Evolutionary conservation across 2,113 vertebrate species (phyloP).

Genomic region (Aptenodytes patagonicus): DNA sequence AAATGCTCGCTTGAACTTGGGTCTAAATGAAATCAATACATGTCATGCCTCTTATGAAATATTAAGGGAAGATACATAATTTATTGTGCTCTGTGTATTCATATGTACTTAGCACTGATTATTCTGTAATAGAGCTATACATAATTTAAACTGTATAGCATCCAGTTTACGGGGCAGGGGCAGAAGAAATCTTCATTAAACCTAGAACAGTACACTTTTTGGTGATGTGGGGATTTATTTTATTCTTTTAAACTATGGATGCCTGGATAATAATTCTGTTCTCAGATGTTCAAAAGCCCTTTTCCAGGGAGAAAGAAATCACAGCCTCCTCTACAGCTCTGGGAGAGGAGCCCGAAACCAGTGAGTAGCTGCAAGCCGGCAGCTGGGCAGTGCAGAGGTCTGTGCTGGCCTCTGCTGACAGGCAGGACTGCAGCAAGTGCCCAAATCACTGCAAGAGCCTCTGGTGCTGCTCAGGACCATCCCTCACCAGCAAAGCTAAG

Average conservation of each 20-base stretch:
- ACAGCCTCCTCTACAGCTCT: not conserved
- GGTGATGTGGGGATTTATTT: not conserved
- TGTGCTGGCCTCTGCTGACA: not conserved
- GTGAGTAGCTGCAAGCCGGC: not conserved
- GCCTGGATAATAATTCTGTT: not conserved
- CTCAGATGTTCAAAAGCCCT: not conserved
- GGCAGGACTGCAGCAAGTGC: not conserved
- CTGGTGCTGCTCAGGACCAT: not conserved
- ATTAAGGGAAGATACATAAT: constrained; percentile 15
- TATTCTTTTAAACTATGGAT: not conserved
- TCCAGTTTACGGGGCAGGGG: not conserved
- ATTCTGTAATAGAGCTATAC: not conserved
- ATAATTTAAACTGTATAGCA: constrained; percentile 17
- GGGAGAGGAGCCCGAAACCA: not conserved
- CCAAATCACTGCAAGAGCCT: not conserved
- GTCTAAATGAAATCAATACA: not conserved
- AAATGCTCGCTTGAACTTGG: not conserved
- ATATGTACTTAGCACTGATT: constrained; percentile 4
- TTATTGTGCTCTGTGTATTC: not conserved
- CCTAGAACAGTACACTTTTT: not conserved
- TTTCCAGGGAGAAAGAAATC: not conserved
- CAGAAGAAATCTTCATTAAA: not conserved
- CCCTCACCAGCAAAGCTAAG: not conserved
- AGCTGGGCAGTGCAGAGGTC: not conserved
- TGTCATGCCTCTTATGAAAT: not conserved